Percentiles rank a stretch among this genome's conserved stretches.
Conservation (phyloP, 2,797 vertebrate species). For the Sciaenops ocellatus region DNA sequence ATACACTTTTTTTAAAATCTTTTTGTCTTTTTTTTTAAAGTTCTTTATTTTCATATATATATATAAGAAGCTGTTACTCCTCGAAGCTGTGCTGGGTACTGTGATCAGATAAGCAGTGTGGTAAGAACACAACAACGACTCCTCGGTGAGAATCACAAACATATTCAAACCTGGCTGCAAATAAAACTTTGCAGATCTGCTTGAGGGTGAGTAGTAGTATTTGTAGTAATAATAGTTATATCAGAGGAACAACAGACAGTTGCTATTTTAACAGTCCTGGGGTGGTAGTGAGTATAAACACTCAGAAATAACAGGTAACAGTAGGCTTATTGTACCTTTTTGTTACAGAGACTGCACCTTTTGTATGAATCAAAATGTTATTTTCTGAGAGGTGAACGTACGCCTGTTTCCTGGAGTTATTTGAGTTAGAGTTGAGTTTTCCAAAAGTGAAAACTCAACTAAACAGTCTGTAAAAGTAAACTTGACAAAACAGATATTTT, state of each 20-base stretch:
- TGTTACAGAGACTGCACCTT: slow-evolving; percentile 52
- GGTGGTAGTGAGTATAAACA: slow-evolving; percentile 51
- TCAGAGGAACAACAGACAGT: slow-evolving; percentile 69
- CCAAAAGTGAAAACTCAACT: slow-evolving; percentile 49
- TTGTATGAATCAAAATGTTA: slow-evolving; percentile 19
- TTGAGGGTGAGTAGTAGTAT: slow-evolving; percentile 52
- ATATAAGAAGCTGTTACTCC: slow-evolving; percentile 71
- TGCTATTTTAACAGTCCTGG: slow-evolving; percentile 82
- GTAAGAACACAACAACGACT: slow-evolving; percentile 80
- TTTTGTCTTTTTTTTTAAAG: slow-evolving; percentile 36
- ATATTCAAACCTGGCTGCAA: slow-evolving; percentile 85
- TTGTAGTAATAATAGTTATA: slow-evolving; percentile 36
- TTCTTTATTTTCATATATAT: slow-evolving; percentile 44
- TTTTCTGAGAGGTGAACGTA: slow-evolving; percentile 33
- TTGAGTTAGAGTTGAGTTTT: slow-evolving; percentile 46
- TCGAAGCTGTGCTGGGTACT: slow-evolving; percentile 80
- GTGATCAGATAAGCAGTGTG: slow-evolving; percentile 77
- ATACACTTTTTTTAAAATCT: slow-evolving; percentile 59
- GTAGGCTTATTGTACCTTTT: slow-evolving; percentile 31
- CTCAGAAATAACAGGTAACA: slow-evolving; percentile 47
- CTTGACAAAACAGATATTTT: slow-evolving; percentile 61
- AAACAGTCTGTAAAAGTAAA: slow-evolving; percentile 72
- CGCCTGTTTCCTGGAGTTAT: slow-evolving; percentile 57
- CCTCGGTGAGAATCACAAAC: slow-evolving; percentile 81
- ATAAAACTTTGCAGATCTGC: slow-evolving; percentile 88